These are phyloP conservation scores for Polypterus bichir DNA, from an alignment of 2,113 vertebrate genomes.

Conservation along the genomic window DNA sequence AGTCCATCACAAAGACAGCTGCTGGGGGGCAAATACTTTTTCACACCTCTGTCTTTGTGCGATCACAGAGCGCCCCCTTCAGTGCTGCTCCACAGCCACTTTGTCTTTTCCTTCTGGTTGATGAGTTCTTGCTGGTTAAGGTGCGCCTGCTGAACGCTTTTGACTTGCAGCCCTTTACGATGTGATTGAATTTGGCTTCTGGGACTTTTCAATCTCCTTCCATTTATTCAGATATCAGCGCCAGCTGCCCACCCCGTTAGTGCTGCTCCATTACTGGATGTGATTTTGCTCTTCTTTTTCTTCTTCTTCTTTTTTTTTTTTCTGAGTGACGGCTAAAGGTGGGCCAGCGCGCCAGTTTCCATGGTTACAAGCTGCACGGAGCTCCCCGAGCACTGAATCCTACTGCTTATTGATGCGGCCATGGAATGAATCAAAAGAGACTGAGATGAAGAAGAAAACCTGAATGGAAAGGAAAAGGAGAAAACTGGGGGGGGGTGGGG, in stretches of 20 bases:
- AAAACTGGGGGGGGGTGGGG: neutral
- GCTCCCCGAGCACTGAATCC: neutral
- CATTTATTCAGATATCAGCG: too few relatives aligned
- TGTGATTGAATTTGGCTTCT: too few relatives aligned
- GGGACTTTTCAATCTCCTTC: too few relatives aligned
- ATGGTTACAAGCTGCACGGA: slow-evolving; percentile 32
- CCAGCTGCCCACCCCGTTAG: neutral
- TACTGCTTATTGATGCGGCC: neutral
- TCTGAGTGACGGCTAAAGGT: slow-evolving; percentile 23
- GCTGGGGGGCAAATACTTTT: too few relatives aligned
- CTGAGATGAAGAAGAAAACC: neutral
- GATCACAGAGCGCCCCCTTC: too few relatives aligned
- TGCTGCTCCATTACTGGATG: neutral
- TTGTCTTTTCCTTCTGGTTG: too few relatives aligned
- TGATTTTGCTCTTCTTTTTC: neutral
- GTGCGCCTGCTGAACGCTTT: too few relatives aligned
- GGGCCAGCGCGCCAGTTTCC: slow-evolving; percentile 35
- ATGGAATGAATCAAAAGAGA: neutral
- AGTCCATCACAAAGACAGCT: too few relatives aligned
- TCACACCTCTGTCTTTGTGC: too few relatives aligned
- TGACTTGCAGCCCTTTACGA: too few relatives aligned
- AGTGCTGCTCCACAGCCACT: too few relatives aligned
- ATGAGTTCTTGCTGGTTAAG: too few relatives aligned
- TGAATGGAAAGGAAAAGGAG: neutral
- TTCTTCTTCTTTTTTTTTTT: slow-evolving; percentile 7